Percentiles rank a stretch among this genome's conserved stretches.
phyloP scores from a whole-genome alignment of 2,888 invertebrate species.

The Acanthoscelides obtectus region DNA sequence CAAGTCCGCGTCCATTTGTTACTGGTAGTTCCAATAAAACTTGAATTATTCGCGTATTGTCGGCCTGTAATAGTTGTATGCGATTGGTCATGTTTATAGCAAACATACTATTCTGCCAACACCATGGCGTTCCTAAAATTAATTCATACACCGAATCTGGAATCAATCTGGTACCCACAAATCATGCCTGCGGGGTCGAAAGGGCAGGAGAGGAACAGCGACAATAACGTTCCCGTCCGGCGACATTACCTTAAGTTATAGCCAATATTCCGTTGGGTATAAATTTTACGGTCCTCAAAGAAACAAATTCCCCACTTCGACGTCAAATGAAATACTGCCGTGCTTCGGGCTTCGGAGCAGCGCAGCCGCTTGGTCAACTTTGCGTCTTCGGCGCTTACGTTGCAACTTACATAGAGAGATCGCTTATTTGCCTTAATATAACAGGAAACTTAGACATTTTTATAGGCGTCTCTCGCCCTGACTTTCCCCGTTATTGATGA shows the following conservation, averaged over 20 bases:
- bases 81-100: too few species aligned
- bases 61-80: too few species aligned
- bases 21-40: too few species aligned
- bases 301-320: background rate
- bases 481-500: background rate
- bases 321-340: background rate
- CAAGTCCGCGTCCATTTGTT: too few species aligned
- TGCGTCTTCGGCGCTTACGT: background rate
- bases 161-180: background rate
- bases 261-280: background rate
- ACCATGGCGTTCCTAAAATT: too few species aligned
- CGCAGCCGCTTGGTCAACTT: background rate
- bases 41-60: too few species aligned
- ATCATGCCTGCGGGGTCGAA: background rate
- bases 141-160: background rate
- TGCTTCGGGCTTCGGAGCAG: background rate
- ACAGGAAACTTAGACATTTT: background rate
- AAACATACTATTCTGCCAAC: too few species aligned
- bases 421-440: background rate
- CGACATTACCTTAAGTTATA: background rate
- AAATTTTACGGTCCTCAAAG: background rate
- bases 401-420: background rate
- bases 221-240: background rate
- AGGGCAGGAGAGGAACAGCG: background rate
- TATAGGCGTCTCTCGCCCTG: background rate